Evolutionary conservation across 2,888 invertebrate genomes (phyloP).

Genomic region (Stenurella melanura): DNA sequence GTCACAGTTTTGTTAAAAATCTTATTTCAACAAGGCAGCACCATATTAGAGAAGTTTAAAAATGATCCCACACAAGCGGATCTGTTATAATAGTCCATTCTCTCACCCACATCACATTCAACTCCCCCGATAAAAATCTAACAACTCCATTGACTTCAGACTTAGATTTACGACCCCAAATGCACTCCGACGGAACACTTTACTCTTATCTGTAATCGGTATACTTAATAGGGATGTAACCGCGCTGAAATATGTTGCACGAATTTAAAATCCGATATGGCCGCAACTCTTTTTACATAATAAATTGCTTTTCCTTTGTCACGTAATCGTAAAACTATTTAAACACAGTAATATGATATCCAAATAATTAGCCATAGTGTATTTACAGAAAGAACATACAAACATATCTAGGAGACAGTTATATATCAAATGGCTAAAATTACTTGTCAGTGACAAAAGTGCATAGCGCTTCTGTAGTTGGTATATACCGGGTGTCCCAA

Average conservation of each 20-base stretch:
- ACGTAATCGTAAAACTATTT: too few species aligned
- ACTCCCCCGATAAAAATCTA: background rate
- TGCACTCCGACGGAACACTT: slow-evolving; percentile 3
- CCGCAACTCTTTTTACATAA: background rate
- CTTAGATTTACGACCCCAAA: slow-evolving; percentile 14
- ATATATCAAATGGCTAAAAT: too few species aligned
- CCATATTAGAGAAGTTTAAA: background rate
- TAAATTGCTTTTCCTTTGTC: too few species aligned
- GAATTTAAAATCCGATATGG: background rate
- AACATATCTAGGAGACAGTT: too few species aligned
- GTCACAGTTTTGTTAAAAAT: too few species aligned
- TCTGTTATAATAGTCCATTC: background rate
- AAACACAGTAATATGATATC: too few species aligned
- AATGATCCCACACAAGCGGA: slow-evolving; percentile 13
- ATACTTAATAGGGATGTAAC: slow-evolving; percentile 10
- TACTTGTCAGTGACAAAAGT: too few species aligned
- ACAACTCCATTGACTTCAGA: slow-evolving; percentile 5
- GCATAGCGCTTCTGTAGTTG: too few species aligned
- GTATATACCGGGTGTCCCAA: too few species aligned
- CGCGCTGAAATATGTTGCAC: background rate
- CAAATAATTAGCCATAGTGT: too few species aligned
- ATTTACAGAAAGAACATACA: too few species aligned
- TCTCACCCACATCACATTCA: slow-evolving; percentile 10
- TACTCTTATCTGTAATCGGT: slow-evolving; percentile 5
- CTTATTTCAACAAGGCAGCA: too few species aligned